phyloP scores from a whole-genome alignment of 2,888 invertebrate genomes.

The Erannis defoliaria region DNA sequence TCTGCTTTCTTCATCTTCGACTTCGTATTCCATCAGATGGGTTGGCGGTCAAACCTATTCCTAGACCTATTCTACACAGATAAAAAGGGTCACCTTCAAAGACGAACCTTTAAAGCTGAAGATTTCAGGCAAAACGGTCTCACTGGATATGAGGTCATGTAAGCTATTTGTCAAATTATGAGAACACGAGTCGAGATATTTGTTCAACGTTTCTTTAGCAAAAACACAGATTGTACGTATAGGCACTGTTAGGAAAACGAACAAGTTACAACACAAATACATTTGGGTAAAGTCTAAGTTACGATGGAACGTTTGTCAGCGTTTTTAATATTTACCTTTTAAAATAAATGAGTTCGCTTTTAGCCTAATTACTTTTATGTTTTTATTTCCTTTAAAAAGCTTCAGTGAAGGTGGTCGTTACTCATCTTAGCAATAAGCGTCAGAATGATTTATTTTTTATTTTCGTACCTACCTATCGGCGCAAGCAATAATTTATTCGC shows the following conservation, averaged over 20 bases:
- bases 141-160: neutral
- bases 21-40: too few species aligned
- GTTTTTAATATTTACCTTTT: conserved; percentile 41
- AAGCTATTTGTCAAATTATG: conserved; percentile 7
- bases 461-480: neutral
- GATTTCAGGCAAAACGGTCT: too few species aligned
- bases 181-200: neutral
- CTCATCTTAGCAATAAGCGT: conserved; percentile 71
- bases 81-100: too few species aligned
- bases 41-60: too few species aligned
- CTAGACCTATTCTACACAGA: too few species aligned
- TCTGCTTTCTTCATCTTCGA: too few species aligned
- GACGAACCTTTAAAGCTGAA: too few species aligned
- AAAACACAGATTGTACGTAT: too few species aligned
- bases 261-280: conserved; percentile 7
- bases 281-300: conserved; percentile 13
- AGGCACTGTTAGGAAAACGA: too few species aligned
- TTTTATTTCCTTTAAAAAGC: conserved; percentile 54
- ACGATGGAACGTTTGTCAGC: conserved; percentile 40
- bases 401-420: conserved; percentile 62
- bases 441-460: conserved; percentile 56
- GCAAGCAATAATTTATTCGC: neutral
- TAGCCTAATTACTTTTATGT: conserved; percentile 57
- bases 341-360: conserved; percentile 47
- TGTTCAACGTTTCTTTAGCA: neutral